A percentile compares a stretch with the other conserved stretches of the same genome.
Evolutionary conservation across 1,140 invertebrate species (phyloP).

Genomic region (Daktulosphaira vitifoliae): DNA sequence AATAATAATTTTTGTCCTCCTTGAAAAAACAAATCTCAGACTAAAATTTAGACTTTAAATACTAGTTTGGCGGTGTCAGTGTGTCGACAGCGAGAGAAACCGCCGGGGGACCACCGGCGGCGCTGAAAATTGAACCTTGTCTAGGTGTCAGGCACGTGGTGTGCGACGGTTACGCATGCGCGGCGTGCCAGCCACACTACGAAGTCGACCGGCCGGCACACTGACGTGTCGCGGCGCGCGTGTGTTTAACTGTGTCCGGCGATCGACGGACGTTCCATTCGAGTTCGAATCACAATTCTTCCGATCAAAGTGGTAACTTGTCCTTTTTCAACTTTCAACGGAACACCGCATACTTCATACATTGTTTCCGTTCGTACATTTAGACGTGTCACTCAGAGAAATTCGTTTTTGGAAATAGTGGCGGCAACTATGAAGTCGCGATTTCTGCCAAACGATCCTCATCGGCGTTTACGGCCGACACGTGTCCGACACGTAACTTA

Average conservation of each 20-base stretch:
- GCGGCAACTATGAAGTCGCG: too few relatives aligned
- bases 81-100: neutral
- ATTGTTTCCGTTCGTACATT: too few relatives aligned
- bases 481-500: too few relatives aligned
- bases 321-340: neutral
- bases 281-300: neutral
- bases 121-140: constrained; percentile 26
- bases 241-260: constrained; percentile 21
- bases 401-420: too few relatives aligned
- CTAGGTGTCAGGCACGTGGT: constrained; percentile 32
- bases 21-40: too few relatives aligned
- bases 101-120: constrained; percentile 28
- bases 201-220: constrained; percentile 21
- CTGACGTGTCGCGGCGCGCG: constrained; percentile 20
- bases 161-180: constrained; percentile 30
- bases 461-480: too few relatives aligned
- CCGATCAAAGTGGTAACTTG: neutral
- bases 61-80: too few relatives aligned
- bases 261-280: constrained; percentile 22
- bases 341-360: too few relatives aligned
- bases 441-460: too few relatives aligned
- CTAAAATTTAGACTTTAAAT: too few relatives aligned
- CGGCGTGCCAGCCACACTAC: constrained; percentile 16
- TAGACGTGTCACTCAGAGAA: too few relatives aligned
- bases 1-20: too few relatives aligned